A percentile compares a stretch with the other conserved stretches of the same genome.
Evolutionary conservation across 2,797 vertebrate species (phyloP).

Genomic region (Phrynocephalus forsythii): DNA sequence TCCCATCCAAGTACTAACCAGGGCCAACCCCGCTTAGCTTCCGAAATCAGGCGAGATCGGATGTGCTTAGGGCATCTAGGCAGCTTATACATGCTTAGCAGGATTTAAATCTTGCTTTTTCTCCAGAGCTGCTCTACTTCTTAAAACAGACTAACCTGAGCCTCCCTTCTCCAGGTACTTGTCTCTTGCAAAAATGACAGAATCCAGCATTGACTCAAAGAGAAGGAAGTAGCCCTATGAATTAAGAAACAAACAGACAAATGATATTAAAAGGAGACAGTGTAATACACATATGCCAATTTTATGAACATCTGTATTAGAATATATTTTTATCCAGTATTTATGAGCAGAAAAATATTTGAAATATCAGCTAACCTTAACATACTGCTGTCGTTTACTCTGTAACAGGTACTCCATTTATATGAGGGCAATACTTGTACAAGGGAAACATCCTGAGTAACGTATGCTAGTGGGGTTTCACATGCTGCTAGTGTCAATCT

Average conservation of each 20-base stretch:
- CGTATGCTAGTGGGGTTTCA: too few species aligned
- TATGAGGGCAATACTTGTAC: too few species aligned
- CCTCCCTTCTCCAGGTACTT: slow-evolving; percentile 89
- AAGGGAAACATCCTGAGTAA: too few species aligned
- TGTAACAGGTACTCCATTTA: too few species aligned
- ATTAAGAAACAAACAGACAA: slow-evolving; percentile 25
- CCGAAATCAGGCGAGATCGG: too few species aligned
- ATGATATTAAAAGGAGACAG: slow-evolving; percentile 35
- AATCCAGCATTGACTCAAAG: slow-evolving; percentile 98
- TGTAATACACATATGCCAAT: not conserved
- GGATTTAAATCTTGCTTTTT: slow-evolving; percentile 63
- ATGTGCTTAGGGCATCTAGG: too few species aligned
- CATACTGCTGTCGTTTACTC: too few species aligned
- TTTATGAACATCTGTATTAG: not conserved
- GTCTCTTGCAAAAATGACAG: slow-evolving; percentile 91
- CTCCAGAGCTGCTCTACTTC: slow-evolving; percentile 68
- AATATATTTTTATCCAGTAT: not conserved
- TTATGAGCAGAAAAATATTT: not conserved
- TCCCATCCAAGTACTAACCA: too few species aligned
- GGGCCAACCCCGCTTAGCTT: too few species aligned
- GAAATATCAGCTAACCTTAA: not conserved
- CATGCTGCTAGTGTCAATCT: too few species aligned
- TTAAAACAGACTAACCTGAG: slow-evolving; percentile 84
- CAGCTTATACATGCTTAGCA: slow-evolving; percentile 72
- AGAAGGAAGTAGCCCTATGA: slow-evolving; percentile 95